Evolutionary conservation across 2,888 invertebrate species (phyloP), one percentile per base, ranked within the genome.

Genomic region (Sarcophaga variegata): DNA sequence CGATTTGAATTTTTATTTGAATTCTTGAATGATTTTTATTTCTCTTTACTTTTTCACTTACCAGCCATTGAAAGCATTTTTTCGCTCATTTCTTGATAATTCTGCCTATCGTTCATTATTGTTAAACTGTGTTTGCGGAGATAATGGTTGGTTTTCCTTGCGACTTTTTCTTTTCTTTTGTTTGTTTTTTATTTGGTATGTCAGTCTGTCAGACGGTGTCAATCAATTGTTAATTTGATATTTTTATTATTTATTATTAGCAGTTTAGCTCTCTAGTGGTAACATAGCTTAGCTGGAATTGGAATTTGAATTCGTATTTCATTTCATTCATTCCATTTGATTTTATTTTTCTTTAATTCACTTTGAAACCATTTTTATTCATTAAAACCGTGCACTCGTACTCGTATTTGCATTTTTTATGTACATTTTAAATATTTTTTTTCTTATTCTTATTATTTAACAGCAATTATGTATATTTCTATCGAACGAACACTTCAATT

Each of bases 161-260:
- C 27, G 6, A 0, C 0, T 27, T 27, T 27, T n/a, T n/a, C n/a
- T n/a, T n/a, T n/a, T n/a, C n/a, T 6, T 6, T 27, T 27, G 0
- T 2, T 27, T 3, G 5, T 27, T 14, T 54, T 54, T 54, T 17
- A 14, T 17, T 54, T 54, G 54, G 20, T 14, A 49, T 49, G 3
- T 17, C 17, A 14, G 17, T 14, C 54, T 80, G 86, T 86, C 77
- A 80, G 83, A 83, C 83, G 80, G 76, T 83, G 86, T 86, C 86
- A 86, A 86, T 86, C 86, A 83, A 86, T 83, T 86, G n/a, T 80
- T 86, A 83, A 86, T 86, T 83, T 86, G 80, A 81, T 83, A 81
- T 86, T 86, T 86, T 80, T 83, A 86, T 83, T 86, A 86, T 86
- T 83, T 83, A 86, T 86, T 86, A 79, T 70, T 76, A 82, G 83